These are phyloP conservation scores for Helicorthomorpha holstii DNA, from an alignment of 1,140 invertebrate genomes.

Conservation along the genomic window DNA sequence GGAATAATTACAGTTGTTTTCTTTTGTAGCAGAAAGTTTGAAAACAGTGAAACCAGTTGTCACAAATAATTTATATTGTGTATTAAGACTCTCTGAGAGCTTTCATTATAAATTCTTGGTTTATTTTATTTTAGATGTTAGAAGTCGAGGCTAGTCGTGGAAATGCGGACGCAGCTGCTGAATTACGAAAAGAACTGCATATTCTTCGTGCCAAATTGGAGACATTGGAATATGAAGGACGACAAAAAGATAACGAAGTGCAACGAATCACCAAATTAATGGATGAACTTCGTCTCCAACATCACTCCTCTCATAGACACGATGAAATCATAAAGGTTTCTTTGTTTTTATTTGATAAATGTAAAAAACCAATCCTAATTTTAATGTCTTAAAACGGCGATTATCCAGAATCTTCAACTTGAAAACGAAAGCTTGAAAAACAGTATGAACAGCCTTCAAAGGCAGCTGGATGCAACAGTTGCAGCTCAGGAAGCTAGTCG, in stretches of 20 bases:
- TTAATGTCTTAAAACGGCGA: neutral
- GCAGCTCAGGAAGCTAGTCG: constrained; percentile 65
- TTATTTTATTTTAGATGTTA: constrained; percentile 27
- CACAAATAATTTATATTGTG: too few relatives aligned
- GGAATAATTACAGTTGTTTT: too few relatives aligned
- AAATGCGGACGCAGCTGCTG: constrained; percentile 29
- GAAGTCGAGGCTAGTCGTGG: constrained; percentile 53
- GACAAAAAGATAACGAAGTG: constrained; percentile 60
- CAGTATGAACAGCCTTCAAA: constrained; percentile 55
- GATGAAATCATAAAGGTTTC: neutral
- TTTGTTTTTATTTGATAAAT: neutral
- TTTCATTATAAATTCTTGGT: constrained; percentile 1
- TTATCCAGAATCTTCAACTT: constrained; percentile 35
- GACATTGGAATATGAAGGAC: constrained; percentile 48
- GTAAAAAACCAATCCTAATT: neutral
- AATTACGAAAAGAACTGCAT: constrained; percentile 39
- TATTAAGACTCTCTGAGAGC: too few relatives aligned
- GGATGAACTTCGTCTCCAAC: neutral
- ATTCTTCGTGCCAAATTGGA: constrained; percentile 52
- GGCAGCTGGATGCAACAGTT: constrained; percentile 61
- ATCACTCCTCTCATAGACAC: neutral
- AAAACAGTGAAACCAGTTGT: too few relatives aligned
- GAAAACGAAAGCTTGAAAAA: constrained; percentile 53
- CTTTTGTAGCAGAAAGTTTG: too few relatives aligned
- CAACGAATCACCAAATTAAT: constrained; percentile 12